Evolutionary conservation across 1,140 invertebrate genomes (phyloP), one percentile per base, ranked within the genome.

Genomic region (Archivesica marissinica): DNA sequence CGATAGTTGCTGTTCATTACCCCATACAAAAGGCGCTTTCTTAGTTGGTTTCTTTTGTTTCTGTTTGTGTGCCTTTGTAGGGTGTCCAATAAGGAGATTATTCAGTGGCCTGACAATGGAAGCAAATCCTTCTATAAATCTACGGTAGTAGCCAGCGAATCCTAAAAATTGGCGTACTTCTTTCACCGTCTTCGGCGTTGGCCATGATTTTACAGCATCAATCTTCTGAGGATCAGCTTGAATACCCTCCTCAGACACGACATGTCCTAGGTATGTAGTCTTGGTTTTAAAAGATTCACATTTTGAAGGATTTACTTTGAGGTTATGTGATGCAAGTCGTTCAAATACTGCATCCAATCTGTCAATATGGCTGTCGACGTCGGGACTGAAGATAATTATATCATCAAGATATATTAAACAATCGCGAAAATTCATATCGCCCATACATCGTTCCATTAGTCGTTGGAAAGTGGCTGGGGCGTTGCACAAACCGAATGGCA

Each of bases 81-180:
- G 23, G 2, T 78, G 38, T n/a, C 52, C 52, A 0, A 79, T 80
- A 23, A 89, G 82, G 13, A 92, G 54, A 9, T 86, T 50, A n/a
- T 66, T 88, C 13, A 90, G 59, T 9, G 87, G 91, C 56, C 54
- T 54, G 33, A 89, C 89, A 39, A 91, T 90, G 13, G 80, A 78
- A 0, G 89, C 61, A 79, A 86, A 92, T n/a, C 86, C 70, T 89
- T 84, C 89, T 25, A 94, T 90, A 84, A 94, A 94, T 70, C 90
- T 86, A 2, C 92, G 52, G 78, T 93, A 93, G 76, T 94, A 94
- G 52, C 92, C 92, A 38, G 91, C 80, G 25, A 95, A 86, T 1
- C 95, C 95, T 0, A 95, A 39, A 68, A 93, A 93, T 30, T 85
- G 28, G 79, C 80, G 39, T 3, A 93, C 35, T 2, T 88, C 74